Evolutionary conservation across 2,797 vertebrate species (phyloP).

Genomic region (Scarus forsteni): DNA sequence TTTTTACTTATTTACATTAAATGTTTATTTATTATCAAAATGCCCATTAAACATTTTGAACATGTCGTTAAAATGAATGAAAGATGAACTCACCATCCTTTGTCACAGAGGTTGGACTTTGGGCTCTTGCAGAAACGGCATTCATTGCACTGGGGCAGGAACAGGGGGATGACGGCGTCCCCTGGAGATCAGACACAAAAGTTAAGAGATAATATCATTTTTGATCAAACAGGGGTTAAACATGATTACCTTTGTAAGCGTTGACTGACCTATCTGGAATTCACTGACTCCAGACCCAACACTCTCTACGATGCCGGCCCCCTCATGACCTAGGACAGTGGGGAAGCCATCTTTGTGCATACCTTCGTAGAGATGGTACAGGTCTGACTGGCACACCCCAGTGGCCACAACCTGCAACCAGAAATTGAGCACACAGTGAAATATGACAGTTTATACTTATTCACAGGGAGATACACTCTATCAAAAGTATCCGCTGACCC

Average conservation of each 20-base stretch:
- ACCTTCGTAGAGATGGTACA: constrained; percentile 77
- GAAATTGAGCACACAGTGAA: no score
- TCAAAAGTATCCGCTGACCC: no score
- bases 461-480: no score
- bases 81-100: constrained; percentile 85
- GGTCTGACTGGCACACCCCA: constrained; percentile 81
- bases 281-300: constrained; percentile 82
- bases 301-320: constrained; percentile 83
- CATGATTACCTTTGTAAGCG: no score
- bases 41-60: no score
- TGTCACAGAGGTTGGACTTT: constrained; percentile 92
- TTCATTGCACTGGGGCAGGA: constrained; percentile 91
- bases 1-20: no score
- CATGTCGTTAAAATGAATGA: not conserved
- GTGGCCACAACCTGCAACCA: constrained; percentile 78
- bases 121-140: constrained; percentile 94
- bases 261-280: constrained; percentile 77
- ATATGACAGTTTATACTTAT: no score
- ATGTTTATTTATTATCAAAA: constrained; percentile 32
- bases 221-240: not conserved
- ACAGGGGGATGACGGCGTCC: constrained; percentile 93
- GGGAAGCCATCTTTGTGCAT: constrained; percentile 71
- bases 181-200: constrained; percentile 76
- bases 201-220: not conserved
- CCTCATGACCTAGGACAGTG: constrained; percentile 83